Percentiles rank a stretch among this genome's conserved stretches.
Evolutionary conservation across 2,888 invertebrate genomes (phyloP).

Genomic region (Drosophila pseudotakahashii): DNA sequence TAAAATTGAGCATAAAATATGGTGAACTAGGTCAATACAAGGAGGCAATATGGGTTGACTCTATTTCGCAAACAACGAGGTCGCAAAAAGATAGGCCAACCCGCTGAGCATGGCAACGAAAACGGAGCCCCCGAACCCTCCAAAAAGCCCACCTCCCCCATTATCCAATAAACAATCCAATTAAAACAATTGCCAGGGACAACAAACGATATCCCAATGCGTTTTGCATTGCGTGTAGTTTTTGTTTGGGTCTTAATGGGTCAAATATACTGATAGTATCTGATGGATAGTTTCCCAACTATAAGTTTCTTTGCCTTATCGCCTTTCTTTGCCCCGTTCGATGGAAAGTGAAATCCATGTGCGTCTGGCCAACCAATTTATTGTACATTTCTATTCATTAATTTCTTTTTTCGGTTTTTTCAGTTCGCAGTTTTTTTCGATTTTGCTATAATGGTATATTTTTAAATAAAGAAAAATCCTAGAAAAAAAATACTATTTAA

Average conservation of each 20-base stretch:
- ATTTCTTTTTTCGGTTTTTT: slow-evolving; percentile 41
- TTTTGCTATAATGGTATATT: no score
- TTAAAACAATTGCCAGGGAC: slow-evolving; percentile 73
- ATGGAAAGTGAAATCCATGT: slow-evolving; percentile 45
- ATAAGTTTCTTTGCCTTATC: slow-evolving; percentile 16
- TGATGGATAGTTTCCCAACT: slow-evolving; percentile 16
- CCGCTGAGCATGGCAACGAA: slow-evolving; percentile 56
- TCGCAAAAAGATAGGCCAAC: slow-evolving; percentile 63
- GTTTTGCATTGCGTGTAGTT: slow-evolving; percentile 63
- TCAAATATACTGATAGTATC: slow-evolving; percentile 7
- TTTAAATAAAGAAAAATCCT: no score
- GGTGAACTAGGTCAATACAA: slow-evolving; percentile 63
- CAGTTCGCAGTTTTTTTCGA: slow-evolving; percentile 14
- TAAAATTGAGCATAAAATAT: slow-evolving; percentile 23
- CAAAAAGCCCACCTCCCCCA: slow-evolving; percentile 8
- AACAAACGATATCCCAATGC: slow-evolving; percentile 43
- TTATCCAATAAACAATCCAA: slow-evolving; percentile 69
- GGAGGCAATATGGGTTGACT: slow-evolving; percentile 67
- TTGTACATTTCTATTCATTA: slow-evolving; percentile 61
- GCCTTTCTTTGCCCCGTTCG: slow-evolving; percentile 17
- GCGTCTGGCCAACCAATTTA: slow-evolving; percentile 49
- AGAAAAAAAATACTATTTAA: no score
- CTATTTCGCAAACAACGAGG: slow-evolving; percentile 57
- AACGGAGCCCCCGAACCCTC: slow-evolving; percentile 1
- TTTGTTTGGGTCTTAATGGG: slow-evolving; percentile 18